A percentile compares a stretch with the other conserved stretches of the same genome.
These are phyloP conservation scores for Hylaea fasciaria DNA, from an alignment of 2,888 invertebrate genomes.

Conservation along the genomic window DNA sequence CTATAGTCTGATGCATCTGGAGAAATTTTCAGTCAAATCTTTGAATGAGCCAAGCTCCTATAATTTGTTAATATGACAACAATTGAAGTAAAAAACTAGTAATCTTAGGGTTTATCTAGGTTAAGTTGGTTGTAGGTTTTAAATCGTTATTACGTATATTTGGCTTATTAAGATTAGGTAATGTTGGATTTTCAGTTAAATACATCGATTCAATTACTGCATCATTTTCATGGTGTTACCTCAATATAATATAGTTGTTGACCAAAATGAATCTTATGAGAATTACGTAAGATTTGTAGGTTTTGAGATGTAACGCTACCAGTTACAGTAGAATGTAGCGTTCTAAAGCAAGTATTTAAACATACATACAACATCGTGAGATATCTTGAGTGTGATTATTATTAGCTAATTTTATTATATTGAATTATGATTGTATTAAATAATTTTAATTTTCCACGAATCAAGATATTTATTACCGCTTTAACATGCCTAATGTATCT, in stretches of 20 bases:
- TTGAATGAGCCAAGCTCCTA: slow-evolving; percentile 26
- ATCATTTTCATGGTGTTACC: slow-evolving; percentile 28
- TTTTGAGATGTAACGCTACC: slow-evolving; percentile 11
- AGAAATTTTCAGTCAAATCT: slow-evolving; percentile 1
- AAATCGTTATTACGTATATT: slow-evolving; percentile 32
- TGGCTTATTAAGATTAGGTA: slow-evolving; percentile 31
- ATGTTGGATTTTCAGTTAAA: slow-evolving; percentile 6
- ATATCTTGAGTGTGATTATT: neutral
- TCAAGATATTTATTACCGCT: no score
- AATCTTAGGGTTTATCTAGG: slow-evolving; percentile 30
- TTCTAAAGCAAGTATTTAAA: slow-evolving; percentile 17
- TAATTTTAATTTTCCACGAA: no score
- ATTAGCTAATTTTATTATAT: no score
- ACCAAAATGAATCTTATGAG: slow-evolving; percentile 71
- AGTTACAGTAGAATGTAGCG: slow-evolving; percentile 12
- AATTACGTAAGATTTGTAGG: slow-evolving; percentile 58
- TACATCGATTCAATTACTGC: slow-evolving; percentile 12
- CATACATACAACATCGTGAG: slow-evolving; percentile 1
- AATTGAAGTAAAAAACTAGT: slow-evolving; percentile 14
- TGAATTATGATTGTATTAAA: no score
- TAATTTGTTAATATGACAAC: neutral
- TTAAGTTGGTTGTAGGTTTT: slow-evolving; percentile 40
- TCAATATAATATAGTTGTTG: slow-evolving; percentile 53
- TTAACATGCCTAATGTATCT: no score
- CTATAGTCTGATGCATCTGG: neutral